Base-by-base conservation (phyloP, 1,140 invertebrate genomes). In the Formica exsecta region DNA sequence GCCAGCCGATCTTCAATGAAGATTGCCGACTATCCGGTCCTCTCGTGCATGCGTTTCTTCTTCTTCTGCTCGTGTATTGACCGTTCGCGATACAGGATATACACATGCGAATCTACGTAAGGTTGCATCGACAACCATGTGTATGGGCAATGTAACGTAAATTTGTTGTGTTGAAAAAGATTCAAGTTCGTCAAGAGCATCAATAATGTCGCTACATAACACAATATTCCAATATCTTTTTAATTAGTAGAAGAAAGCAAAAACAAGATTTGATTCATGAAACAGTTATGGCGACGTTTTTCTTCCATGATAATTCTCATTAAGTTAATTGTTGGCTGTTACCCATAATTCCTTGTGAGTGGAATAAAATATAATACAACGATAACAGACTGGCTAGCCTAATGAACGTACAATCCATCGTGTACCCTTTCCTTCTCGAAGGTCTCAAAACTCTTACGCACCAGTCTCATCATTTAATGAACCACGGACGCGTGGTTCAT, bases 1-100 rank as follows among this genome's bases (percentile, higher is more conserved):
- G 22, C 81, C 81, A 85, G 32, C 32, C 81, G 73, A 85, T 77
- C 81, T 85, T 85, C 81, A 85, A 85, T 85, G 81, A 85, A 85
- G 61, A 77, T 85, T 77, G 73, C 81, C 81, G 81, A 65, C 81
- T 41, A 65, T 64, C 62, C 74, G 57, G 36, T 36, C 81, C n/a
- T 29, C 61, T 16, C 62, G 32, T 85, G 59, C 65, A 54, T 85
- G 73, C 76, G 38, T 61, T 48, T 75, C 71, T 85, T 85, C 44
- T 85, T 25, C 29, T 38, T 44, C 29, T 41, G 70, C 44, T 75
- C 44, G 70, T 41, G 61, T 76, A 65, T 85, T 65, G 64, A 64
- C 32, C 41, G 59, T 59, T 51, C 19, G 41, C 8, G 54, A 71
- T 84, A 64, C 70, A 68, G 48, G 68, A 74, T 62, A 59, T 61